These are phyloP conservation scores for Tridacna gigas DNA, from an alignment of 2,888 invertebrate genomes.

Conservation along the genomic window DNA sequence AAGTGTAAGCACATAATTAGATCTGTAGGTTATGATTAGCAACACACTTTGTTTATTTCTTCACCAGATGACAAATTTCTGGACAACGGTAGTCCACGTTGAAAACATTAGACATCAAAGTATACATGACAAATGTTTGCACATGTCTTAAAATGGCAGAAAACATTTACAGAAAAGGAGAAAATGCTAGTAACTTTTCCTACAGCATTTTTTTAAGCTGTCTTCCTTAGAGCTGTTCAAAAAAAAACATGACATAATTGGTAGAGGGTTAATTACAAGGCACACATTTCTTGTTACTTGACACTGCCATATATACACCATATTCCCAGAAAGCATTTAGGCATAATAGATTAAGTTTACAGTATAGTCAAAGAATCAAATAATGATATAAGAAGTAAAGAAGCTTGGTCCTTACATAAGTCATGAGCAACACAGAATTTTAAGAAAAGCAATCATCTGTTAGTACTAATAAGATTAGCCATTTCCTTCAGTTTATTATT, in stretches of 20 bases:
- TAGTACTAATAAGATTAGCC: too few relatives aligned
- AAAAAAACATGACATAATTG: background rate
- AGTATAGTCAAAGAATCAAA: too few relatives aligned
- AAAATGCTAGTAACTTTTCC: background rate
- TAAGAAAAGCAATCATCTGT: too few relatives aligned
- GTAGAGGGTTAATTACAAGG: background rate
- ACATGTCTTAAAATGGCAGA: background rate
- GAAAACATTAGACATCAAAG: background rate
- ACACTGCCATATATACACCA: slow-evolving; percentile 51
- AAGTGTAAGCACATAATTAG: too few relatives aligned
- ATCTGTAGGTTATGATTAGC: too few relatives aligned
- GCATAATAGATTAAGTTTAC: slow-evolving; percentile 10
- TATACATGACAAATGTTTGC: background rate
- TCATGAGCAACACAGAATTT: too few relatives aligned
- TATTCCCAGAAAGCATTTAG: slow-evolving; percentile 1
- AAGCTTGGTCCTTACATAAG: too few relatives aligned
- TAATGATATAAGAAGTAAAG: too few relatives aligned
- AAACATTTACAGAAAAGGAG: background rate
- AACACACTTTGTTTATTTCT: too few relatives aligned
- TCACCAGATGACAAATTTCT: too few relatives aligned
- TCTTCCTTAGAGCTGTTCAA: background rate
- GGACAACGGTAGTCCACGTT: too few relatives aligned
- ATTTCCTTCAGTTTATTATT: too few relatives aligned
- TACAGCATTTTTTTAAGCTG: background rate
- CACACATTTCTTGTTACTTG: background rate